These are phyloP conservation scores for Melanogrammus aeglefinus DNA, from an alignment of 2,797 vertebrate species.

Conservation along the genomic window DNA sequence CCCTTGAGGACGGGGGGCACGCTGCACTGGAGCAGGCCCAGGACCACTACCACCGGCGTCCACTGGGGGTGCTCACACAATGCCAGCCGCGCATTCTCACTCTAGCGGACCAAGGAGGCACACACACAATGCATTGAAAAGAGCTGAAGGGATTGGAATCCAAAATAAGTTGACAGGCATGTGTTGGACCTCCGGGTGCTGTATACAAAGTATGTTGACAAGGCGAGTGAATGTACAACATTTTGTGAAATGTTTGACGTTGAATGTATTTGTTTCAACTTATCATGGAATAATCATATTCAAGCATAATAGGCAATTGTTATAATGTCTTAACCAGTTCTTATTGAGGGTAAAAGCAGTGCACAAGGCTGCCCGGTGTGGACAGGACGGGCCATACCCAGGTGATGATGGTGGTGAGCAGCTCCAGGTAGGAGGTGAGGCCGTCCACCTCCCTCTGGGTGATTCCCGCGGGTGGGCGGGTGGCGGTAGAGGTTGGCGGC, in stretches of 20 bases:
- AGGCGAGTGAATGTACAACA: too few relatives aligned
- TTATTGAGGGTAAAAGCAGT: background rate
- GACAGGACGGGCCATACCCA: conserved; percentile 78
- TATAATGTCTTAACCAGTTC: background rate
- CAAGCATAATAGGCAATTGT: background rate
- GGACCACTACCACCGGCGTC: conserved; percentile 92
- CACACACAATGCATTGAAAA: too few relatives aligned
- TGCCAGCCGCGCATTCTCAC: conserved; percentile 95
- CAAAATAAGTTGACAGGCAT: too few relatives aligned
- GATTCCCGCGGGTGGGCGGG: conserved; percentile 90
- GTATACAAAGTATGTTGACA: too few relatives aligned
- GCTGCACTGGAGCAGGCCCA: conserved; percentile 94
- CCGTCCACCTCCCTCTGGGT: conserved; percentile 96
- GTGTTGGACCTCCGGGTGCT: too few relatives aligned
- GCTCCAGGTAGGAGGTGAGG: conserved; percentile 87
- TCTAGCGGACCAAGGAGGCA: conserved; percentile 64
- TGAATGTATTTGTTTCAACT: background rate
- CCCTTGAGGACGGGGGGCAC: conserved; percentile 90
- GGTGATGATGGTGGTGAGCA: conserved; percentile 88
- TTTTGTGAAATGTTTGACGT: background rate
- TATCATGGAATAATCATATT: background rate
- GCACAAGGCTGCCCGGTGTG: background rate
- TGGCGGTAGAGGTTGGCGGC: conserved; percentile 88
- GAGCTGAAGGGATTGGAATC: too few relatives aligned
- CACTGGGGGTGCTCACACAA: conserved; percentile 97